Percentiles rank a stretch among this genome's conserved stretches.
Evolutionary conservation across 1,140 invertebrate genomes (phyloP).

Genomic region (Lordiphosa clarofinis): DNA sequence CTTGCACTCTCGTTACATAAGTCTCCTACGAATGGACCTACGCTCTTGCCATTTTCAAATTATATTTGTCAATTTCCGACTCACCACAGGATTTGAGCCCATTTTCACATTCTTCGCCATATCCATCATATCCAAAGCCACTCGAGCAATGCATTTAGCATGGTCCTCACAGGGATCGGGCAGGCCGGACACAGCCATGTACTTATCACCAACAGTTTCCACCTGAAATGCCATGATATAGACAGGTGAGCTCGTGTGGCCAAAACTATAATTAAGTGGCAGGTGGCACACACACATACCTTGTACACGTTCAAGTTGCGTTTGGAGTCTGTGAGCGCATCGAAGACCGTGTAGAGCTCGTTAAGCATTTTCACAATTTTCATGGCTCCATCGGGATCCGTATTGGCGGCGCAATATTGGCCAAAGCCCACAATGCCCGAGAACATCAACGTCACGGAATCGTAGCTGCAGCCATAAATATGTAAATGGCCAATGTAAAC

Average conservation of each 20-base stretch:
- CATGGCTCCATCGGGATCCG: slow-evolving; percentile 93
- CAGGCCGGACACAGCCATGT: slow-evolving; percentile 98
- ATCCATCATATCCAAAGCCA: slow-evolving; percentile 98
- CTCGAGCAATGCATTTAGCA: slow-evolving; percentile 93
- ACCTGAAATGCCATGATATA: slow-evolving; percentile 84
- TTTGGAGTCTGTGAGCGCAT: slow-evolving; percentile 94
- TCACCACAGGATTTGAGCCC: slow-evolving; percentile 92
- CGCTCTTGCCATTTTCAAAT: too few species aligned
- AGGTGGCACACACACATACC: slow-evolving; percentile 82
- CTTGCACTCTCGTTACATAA: too few species aligned
- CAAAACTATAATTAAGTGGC: slow-evolving; percentile 59
- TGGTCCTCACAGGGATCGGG: slow-evolving; percentile 95
- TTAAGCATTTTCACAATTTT: slow-evolving; percentile 96
- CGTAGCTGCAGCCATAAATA: slow-evolving; percentile 83
- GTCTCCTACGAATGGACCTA: too few species aligned
- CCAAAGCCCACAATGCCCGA: slow-evolving; percentile 96
- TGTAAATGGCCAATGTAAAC: slow-evolving; percentile 28
- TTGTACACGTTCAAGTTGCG: slow-evolving; percentile 97
- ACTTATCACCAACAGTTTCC: slow-evolving; percentile 99
- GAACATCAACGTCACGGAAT: slow-evolving; percentile 94
- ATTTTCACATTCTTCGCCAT: slow-evolving; percentile 91
- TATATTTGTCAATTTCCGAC: slow-evolving; percentile 39
- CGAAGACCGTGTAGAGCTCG: slow-evolving; percentile 93
- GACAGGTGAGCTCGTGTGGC: slow-evolving; percentile 2
- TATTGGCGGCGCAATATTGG: slow-evolving; percentile 91